phyloP scores from a whole-genome alignment of 92 coral and sea anemone species.

The Pocillopora meandrina region DNA sequence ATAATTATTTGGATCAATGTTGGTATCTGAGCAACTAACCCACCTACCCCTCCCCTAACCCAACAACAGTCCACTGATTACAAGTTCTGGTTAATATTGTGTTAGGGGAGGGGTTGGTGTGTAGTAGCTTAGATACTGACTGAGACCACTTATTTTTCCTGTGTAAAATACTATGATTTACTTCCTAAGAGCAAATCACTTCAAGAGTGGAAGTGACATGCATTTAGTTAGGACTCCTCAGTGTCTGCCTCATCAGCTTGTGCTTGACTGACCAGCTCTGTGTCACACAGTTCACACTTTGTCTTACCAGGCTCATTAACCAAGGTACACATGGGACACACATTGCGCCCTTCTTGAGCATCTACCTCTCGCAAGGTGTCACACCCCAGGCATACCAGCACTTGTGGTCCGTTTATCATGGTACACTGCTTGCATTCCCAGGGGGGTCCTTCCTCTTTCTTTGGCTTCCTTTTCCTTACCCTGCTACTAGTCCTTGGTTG shows the following conservation, averaged over 20 bases:
- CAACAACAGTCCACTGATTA: too few relatives aligned
- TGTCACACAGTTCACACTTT: conserved; percentile 84
- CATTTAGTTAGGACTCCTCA: too few relatives aligned
- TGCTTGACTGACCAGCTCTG: conserved; percentile 51
- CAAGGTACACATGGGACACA: conserved; percentile 94
- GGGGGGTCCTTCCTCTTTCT: conserved; percentile 30
- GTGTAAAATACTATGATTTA: too few relatives aligned
- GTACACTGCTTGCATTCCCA: conserved; percentile 85
- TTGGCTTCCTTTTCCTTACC: conserved; percentile 3
- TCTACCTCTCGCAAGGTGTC: conserved; percentile 69
- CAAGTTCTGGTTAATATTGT: too few relatives aligned
- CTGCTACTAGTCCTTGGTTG: neutral
- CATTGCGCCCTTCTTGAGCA: conserved; percentile 59
- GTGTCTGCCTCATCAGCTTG: neutral
- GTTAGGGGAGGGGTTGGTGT: too few relatives aligned
- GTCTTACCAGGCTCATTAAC: conserved; percentile 83
- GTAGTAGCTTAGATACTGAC: too few relatives aligned
- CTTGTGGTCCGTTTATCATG: conserved; percentile 77
- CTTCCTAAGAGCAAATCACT: too few relatives aligned
- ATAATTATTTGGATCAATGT: too few relatives aligned
- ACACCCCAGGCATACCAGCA: conserved; percentile 87
- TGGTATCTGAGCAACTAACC: too few relatives aligned
- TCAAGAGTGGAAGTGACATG: too few relatives aligned
- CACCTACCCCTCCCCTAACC: too few relatives aligned
- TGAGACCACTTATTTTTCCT: too few relatives aligned